Base-by-base conservation (phyloP, 2,113 vertebrate species). In the Abramis brama region DNA sequence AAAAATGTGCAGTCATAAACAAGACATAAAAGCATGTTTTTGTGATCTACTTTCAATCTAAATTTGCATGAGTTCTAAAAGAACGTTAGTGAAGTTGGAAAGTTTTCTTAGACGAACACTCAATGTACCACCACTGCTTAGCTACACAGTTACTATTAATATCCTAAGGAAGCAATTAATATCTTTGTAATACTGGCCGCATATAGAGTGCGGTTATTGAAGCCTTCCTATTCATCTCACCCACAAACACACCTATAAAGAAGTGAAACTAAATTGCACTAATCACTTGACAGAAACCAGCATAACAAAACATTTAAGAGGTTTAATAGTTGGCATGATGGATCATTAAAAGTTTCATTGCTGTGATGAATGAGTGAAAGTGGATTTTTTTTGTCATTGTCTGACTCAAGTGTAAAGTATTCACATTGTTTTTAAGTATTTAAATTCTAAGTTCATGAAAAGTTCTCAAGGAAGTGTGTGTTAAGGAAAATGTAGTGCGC, bases 191-290 rank as follows among this genome's bases (percentile, higher is more conserved):
- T 21, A 82, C 43, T 43, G 70, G 59, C 85, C 82, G 30, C 43
- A 43, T 43, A 2, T 77, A 73, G 23, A 27, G 19, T 60, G 85
- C 19, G 88, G 85, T 87, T 89, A 52, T 64, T 66, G 70, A 5
- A 27, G 50, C 25, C 25, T 88, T 66, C 55, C 71, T 75, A 76
- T 81, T 84, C 59, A 77, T 23, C 59, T 43, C 59, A 85, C 84
- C 84, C 75, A 84, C 76, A 87, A 84, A 79, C 85, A 78, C 85
- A 68, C 33, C 15, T 75, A 73, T 73, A 6, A 52, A 59, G 25
- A 62, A 82, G 23, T 33, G 50, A 70, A 55, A 82, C 68, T 25
- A 30, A 82, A 45, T 64, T 6, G 17, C 75, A 33, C 60, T 43
- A 27, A 79, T 23, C 36, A 45, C 27, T 81, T 27, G 59, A 47